A percentile compares a stretch with the other conserved stretches of the same genome.
These are phyloP conservation scores for Poecilia latipinna DNA, from an alignment of 2,113 vertebrate species.

Conservation along the genomic window DNA sequence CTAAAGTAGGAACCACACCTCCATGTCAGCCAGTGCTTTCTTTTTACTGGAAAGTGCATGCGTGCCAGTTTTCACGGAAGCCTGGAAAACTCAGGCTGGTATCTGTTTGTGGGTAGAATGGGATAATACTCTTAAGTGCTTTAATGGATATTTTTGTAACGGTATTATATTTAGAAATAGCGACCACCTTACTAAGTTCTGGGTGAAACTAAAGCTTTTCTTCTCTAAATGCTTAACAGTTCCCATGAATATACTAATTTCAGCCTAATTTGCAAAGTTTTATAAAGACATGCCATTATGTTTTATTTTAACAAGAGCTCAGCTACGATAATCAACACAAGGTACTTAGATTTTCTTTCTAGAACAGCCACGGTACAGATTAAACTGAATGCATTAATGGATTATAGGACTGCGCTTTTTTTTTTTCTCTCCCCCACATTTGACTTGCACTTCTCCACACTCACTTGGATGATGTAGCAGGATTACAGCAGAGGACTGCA, in stretches of 20 bases:
- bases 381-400: slow-evolving; percentile 78
- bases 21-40: slow-evolving; percentile 11
- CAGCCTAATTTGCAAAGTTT: slow-evolving; percentile 34
- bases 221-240: slow-evolving; percentile 1
- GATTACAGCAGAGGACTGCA: slow-evolving; percentile 64
- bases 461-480: slow-evolving; percentile 49
- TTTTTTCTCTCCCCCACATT: slow-evolving; percentile 29
- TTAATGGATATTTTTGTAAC: slow-evolving; percentile 67
- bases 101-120: slow-evolving; percentile 51
- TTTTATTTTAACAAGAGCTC: slow-evolving; percentile 43
- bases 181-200: slow-evolving; percentile 10
- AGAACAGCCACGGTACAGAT: slow-evolving; percentile 71
- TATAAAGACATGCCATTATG: slow-evolving; percentile 12
- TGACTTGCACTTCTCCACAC: slow-evolving; percentile 53
- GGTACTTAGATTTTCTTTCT: slow-evolving; percentile 70
- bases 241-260: background rate
- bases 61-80: slow-evolving; percentile 51
- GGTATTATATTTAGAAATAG: slow-evolving; percentile 51
- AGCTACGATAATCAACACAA: slow-evolving; percentile 40
- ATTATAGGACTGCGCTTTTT: slow-evolving; percentile 71
- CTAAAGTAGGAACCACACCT: slow-evolving; percentile 60
- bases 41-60: slow-evolving; percentile 26
- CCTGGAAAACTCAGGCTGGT: slow-evolving; percentile 38
- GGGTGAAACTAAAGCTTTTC: slow-evolving; percentile 31
- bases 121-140: slow-evolving; percentile 71